phyloP scores from a whole-genome alignment of 2,888 invertebrate species.

The Acleris holmiana region DNA sequence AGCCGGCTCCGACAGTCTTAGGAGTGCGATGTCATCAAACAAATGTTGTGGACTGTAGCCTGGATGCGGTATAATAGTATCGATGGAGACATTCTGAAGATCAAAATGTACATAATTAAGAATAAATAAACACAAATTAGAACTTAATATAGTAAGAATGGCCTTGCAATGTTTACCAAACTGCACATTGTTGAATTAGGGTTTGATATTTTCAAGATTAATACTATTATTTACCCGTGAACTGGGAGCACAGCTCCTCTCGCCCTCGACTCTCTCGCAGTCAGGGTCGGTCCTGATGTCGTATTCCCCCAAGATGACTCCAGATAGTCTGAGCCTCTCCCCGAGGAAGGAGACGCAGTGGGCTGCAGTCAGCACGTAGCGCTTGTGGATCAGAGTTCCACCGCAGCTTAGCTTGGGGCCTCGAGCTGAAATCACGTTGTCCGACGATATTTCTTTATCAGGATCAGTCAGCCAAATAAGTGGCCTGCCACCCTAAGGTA shows the following conservation, averaged over 20 bases:
- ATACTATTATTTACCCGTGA: constrained; percentile 48
- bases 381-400: constrained; percentile 81
- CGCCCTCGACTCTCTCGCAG: constrained; percentile 69
- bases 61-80: constrained; percentile 75
- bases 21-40: constrained; percentile 84
- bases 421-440: constrained; percentile 50
- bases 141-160: neutral
- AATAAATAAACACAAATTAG: neutral
- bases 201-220: neutral
- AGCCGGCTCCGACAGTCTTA: constrained; percentile 75
- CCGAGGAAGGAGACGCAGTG: constrained; percentile 84
- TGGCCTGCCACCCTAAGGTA: too few species aligned
- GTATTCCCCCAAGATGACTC: constrained; percentile 87
- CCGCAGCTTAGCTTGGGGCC: constrained; percentile 71
- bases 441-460: too few species aligned
- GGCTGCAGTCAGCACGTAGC: constrained; percentile 85
- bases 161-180: too few species aligned
- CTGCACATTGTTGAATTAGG: too few species aligned
- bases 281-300: constrained; percentile 70
- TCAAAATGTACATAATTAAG: neutral
- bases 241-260: constrained; percentile 58
- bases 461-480: too few species aligned
- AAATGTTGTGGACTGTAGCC: constrained; percentile 67
- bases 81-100: constrained; percentile 73
- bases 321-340: constrained; percentile 62